phyloP scores from a whole-genome alignment of 2,888 invertebrate species.

The Ormia ochracea region DNA sequence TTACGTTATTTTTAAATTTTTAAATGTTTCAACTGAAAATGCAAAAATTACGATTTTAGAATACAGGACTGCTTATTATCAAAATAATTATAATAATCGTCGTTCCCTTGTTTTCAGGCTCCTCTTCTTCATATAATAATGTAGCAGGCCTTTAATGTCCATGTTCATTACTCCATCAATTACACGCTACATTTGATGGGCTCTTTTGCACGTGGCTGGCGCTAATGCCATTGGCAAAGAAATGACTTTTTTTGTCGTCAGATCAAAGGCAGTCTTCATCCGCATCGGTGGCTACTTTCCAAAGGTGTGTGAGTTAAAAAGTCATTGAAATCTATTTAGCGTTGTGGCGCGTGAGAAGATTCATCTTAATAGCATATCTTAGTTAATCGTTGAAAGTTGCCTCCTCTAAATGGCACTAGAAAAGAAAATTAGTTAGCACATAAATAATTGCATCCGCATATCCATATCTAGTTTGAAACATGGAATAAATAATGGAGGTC shows the following conservation, averaged over 20 bases:
- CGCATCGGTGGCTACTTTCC: background rate
- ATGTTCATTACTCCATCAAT: conserved; percentile 42
- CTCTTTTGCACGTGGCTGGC: conserved; percentile 38
- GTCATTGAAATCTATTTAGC: conserved; percentile 45
- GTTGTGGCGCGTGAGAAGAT: background rate
- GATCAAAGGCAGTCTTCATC: background rate
- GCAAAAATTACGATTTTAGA: too few species aligned
- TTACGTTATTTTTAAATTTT: too few species aligned
- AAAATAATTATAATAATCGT: background rate
- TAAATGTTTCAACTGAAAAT: too few species aligned
- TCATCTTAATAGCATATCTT: background rate
- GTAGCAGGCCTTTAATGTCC: conserved; percentile 30
- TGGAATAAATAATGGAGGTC: too few species aligned
- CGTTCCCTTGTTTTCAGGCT: background rate
- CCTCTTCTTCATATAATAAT: conserved; percentile 32
- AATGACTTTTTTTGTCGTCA: conserved; percentile 9
- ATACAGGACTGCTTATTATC: too few species aligned
- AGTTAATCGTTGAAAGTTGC: background rate
- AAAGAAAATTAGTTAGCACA: too few species aligned
- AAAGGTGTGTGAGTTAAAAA: conserved; percentile 45
- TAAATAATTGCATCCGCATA: too few species aligned
- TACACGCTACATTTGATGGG: conserved; percentile 43
- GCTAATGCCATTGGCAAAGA: background rate
- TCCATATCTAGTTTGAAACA: too few species aligned
- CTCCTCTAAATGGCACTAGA: too few species aligned